Evolutionary conservation across 2,888 invertebrate species (phyloP), one percentile per base, ranked within the genome.

Genomic region (Spilarctia lutea): DNA sequence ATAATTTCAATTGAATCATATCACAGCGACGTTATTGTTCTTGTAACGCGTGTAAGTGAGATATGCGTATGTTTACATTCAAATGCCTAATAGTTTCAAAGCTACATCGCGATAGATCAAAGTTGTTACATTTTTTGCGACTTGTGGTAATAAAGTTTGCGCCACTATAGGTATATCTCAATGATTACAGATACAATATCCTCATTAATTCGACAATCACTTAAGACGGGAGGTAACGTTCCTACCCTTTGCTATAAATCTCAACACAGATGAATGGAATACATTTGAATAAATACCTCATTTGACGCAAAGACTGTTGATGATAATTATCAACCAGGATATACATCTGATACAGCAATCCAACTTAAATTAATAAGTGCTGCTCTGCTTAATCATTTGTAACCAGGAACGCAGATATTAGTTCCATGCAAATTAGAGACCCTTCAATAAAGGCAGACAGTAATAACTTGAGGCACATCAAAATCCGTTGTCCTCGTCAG

Each of bases 301-400:
- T 56, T 48, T 48, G 2, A 45, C 18, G 7, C 42, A 11, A 16
- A 39, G 68, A 48, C 68, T 45, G 13, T 13, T 45, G 48, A 30
- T 68, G 68, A 48, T 48, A 68, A 68, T 68, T 48, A 68, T 45
- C 27, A 48, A 48, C 45, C 45, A 68, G 33, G 20, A 13, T 68
- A 48, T 42, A 68, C 67, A 27, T 8, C 45, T 27, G 27, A 6
- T 27, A 27, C 11, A 20, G 30, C 42, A 68, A 45, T 18, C 24
- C 30, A 68, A 68, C 30, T 20, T 30, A 68, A 52, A 68, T 68
- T 68, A 48, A 52, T 68, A 20, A 30, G 4, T 30, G 20, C 16
- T 20, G 45, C 20, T 27, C 24, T 20, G 7, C 11, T 27, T 48
- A 60, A 60, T n/a, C 11, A n/a, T 60, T 60, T 13, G 56, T 60